Evolutionary conservation across 1,140 invertebrate genomes (phyloP), one percentile per base, ranked within the genome.

Genomic region (Drosophila teissieri): DNA sequence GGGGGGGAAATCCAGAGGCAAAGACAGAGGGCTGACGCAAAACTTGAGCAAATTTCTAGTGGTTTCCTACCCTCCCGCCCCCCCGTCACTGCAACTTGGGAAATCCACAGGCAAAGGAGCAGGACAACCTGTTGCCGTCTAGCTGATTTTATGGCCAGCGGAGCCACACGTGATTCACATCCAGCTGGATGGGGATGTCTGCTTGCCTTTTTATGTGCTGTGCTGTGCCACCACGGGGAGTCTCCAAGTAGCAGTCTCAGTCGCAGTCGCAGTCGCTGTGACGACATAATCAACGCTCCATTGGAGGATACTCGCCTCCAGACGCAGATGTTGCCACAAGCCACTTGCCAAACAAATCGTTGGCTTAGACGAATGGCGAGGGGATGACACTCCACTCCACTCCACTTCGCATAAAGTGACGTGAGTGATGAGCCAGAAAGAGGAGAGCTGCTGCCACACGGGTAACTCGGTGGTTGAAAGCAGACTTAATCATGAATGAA

Each of bases 231-330:
- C 68, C 68, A 40, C 52, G 34, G 68, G 68, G 68, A 72, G 68
- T 70, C 64, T 27, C 34, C 6, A 11, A 24, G n/a, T 37, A 31
- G 31, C 15, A 24, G 24, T 24, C 24, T 31, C 15, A 24, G 22
- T 24, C 22, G 42, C 15, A 55, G 56, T 19, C 44, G 31, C 15
- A 55, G 56, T n/a, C 42, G 61, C 58, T 72, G 69, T 80, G 75
- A 83, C 80, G 73, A 88, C 84, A 88, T 88, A 83, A 86, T 88
- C 79, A 89, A 83, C 80, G 80, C 80, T 80, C 73, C 80, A 84
- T 84, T 84, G 80, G 78, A n/a, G 64, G 42, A n/a, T 10, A 48
- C 48, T 40, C 51, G 44, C 45, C 34, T 64, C 57, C 56, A 65
- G 73, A 57, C 60, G 76, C 63, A 49, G 68, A 39, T 61, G 62